A percentile compares a stretch with the other conserved stretches of the same genome.
phyloP scores from a whole-genome alignment of 2,113 vertebrate species.

The Engystomops pustulosus region DNA sequence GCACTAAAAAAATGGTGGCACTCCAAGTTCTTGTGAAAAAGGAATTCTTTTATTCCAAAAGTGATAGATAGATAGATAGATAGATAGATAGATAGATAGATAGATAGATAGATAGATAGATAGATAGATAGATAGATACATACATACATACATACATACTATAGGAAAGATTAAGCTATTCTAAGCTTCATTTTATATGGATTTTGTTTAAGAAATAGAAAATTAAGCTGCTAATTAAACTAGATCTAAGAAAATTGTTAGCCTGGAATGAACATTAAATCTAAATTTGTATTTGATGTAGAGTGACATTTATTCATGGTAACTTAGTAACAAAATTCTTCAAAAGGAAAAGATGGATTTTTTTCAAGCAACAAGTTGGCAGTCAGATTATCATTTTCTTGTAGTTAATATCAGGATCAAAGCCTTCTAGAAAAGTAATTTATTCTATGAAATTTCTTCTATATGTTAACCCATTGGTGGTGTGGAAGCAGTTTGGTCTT shows the following conservation, averaged over 20 bases:
- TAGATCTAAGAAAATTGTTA: constrained; percentile 5
- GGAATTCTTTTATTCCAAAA: no score
- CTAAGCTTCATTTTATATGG: neutral
- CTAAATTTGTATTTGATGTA: neutral
- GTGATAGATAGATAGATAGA: no score
- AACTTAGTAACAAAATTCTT: constrained; percentile 14
- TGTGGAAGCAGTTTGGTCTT: neutral
- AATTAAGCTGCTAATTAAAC: neutral
- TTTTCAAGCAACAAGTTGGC: constrained; percentile 3
- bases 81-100: no score
- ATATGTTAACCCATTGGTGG: neutral
- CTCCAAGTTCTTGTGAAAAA: no score
- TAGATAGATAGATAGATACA: no score
- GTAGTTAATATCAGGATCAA: constrained; percentile 15
- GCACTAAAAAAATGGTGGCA: no score
- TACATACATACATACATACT: no score
- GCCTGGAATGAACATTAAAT: neutral
- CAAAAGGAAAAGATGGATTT: neutral
- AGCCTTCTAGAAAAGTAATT: constrained; percentile 2
- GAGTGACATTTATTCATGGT: constrained; percentile 9
- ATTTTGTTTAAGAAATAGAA: neutral
- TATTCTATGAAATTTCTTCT: neutral
- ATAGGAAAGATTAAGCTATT: no score
- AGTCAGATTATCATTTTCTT: constrained; percentile 17
- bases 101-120: no score